Percentiles rank a stretch among this genome's conserved stretches.
Conservation (phyloP, 2,113 vertebrate genomes). For the Aleadryas rufinucha region DNA sequence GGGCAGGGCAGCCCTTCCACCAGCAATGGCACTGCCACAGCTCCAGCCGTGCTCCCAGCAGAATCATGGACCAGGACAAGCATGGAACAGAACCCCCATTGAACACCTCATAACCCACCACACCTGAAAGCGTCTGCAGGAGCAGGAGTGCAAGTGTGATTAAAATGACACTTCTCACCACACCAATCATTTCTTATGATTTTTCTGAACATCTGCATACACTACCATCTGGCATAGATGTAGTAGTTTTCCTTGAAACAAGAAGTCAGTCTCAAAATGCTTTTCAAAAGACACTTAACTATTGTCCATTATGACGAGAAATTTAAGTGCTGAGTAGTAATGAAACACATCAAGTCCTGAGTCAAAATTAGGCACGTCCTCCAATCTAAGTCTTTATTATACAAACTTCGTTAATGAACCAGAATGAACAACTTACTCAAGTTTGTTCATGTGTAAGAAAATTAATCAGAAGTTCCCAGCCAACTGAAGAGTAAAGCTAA, state of each 20-base stretch:
- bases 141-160: background rate
- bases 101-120: fast-evolving
- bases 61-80: background rate
- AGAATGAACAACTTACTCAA: background rate
- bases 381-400: background rate
- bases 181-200: background rate
- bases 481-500: background rate
- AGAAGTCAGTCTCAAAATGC: background rate
- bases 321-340: background rate
- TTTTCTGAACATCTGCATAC: background rate
- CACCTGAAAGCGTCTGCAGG: background rate
- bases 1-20: background rate
- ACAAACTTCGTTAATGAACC: background rate
- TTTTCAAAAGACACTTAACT: background rate
- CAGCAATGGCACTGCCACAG: fast-evolving
- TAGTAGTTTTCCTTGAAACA: background rate
- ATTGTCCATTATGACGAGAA: background rate
- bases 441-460: background rate
- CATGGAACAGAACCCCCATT: fast-evolving
- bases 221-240: background rate
- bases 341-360: background rate
- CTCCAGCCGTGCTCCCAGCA: background rate
- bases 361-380: background rate
- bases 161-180: background rate
- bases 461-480: background rate